A percentile compares a stretch with the other conserved stretches of the same genome.
Evolutionary conservation across 2,113 vertebrate genomes (phyloP).

Genomic region (Puma concolor): DNA sequence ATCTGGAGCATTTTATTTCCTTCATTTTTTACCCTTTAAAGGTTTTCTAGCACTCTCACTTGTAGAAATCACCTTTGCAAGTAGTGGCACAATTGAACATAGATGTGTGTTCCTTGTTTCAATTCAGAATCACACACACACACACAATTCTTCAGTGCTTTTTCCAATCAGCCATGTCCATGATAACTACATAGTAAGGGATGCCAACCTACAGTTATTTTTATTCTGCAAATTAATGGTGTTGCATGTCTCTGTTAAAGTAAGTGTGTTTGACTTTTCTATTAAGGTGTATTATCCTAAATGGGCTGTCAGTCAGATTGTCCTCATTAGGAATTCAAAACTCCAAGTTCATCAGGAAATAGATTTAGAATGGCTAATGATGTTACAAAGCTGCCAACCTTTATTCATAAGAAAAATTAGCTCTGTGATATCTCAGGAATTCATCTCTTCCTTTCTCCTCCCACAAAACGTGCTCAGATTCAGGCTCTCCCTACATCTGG

Average conservation of each 20-base stretch:
- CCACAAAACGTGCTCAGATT: neutral
- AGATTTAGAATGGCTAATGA: conserved; percentile 69
- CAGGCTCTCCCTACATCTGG: neutral
- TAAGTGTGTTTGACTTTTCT: conserved; percentile 70
- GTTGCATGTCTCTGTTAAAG: conserved; percentile 45
- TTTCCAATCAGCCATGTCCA: conserved; percentile 15
- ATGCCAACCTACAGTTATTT: conserved; percentile 28
- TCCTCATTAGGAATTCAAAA: conserved; percentile 69
- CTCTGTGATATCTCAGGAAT: conserved; percentile 22
- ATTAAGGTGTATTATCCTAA: conserved; percentile 68
- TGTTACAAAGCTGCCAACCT: conserved; percentile 63
- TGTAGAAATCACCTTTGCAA: conserved; percentile 55
- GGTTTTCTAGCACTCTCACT: neutral
- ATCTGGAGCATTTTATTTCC: neutral
- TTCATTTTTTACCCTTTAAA: conserved; percentile 31
- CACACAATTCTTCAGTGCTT: neutral
- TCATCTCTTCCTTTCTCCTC: neutral
- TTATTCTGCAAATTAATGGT: conserved; percentile 37
- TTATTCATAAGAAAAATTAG: conserved; percentile 64
- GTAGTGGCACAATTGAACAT: neutral
- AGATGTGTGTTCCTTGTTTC: neutral
- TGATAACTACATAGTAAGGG: neutral
- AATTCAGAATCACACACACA: neutral
- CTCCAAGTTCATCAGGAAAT: conserved; percentile 62
- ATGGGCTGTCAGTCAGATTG: conserved; percentile 59